Conservation (phyloP, 2,113 vertebrate genomes). For the Percopsis transmontana region DNA sequence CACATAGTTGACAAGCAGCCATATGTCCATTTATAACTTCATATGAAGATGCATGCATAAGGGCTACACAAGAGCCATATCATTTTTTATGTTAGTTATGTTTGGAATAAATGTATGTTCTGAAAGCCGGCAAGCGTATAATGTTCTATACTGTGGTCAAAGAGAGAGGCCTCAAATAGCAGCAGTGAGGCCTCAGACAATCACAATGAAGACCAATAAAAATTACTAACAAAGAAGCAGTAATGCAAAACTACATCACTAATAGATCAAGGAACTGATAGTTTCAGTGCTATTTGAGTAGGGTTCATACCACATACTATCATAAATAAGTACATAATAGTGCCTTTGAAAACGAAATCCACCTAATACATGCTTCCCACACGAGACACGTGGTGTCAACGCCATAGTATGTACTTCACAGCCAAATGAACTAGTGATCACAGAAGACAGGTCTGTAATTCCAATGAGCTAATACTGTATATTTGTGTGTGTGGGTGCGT, state of each 20-base stretch:
- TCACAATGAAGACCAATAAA: no score
- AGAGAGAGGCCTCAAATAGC: constrained; percentile 34
- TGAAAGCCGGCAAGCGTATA: constrained; percentile 25
- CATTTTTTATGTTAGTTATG: constrained; percentile 27
- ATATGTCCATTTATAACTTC: constrained; percentile 44
- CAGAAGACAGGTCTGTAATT: constrained; percentile 14
- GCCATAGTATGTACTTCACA: neutral
- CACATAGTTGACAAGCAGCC: constrained; percentile 43
- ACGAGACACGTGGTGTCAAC: constrained; percentile 1
- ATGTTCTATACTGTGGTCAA: constrained; percentile 47
- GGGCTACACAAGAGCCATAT: constrained; percentile 18
- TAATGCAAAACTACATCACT: no score
- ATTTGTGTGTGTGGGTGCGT: neutral
- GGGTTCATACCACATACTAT: no score
- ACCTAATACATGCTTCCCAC: neutral
- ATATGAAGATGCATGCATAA: constrained; percentile 22
- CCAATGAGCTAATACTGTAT: constrained; percentile 7
- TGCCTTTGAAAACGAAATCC: neutral
- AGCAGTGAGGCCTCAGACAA: neutral
- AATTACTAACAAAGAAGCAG: no score
- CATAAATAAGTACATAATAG: neutral
- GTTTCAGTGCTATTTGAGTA: neutral
- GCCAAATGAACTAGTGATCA: constrained; percentile 24
- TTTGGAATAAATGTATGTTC: constrained; percentile 54
- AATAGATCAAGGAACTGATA: neutral